These are phyloP conservation scores for Crematogaster levior DNA, from an alignment of 2,888 invertebrate species.

Conservation along the genomic window DNA sequence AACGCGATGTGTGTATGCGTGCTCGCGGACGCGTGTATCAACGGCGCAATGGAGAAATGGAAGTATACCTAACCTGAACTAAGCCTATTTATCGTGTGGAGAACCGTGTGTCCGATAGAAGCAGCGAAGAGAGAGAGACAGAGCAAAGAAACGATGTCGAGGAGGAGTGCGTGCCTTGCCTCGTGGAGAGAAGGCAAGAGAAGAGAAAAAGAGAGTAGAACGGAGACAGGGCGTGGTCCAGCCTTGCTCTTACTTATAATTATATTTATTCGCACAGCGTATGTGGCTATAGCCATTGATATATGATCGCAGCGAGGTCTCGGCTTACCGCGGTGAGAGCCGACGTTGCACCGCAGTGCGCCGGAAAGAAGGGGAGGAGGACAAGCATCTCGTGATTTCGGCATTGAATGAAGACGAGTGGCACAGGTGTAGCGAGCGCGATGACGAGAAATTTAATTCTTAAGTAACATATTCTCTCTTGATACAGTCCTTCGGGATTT, in stretches of 20 bases:
- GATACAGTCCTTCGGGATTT: not conserved
- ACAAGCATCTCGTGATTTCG: conserved; percentile 33
- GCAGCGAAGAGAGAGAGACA: conserved; percentile 38
- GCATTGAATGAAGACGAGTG: conserved; percentile 25
- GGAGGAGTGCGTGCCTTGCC: conserved; percentile 44
- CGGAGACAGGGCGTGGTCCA: conserved; percentile 85
- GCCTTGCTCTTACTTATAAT: conserved; percentile 84
- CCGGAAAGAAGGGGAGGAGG: not conserved
- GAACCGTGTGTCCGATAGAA: conserved; percentile 64
- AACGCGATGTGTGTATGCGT: conserved; percentile 36
- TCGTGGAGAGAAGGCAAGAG: conserved; percentile 54
- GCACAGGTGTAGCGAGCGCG: conserved; percentile 25
- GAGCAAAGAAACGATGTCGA: conserved; percentile 21
- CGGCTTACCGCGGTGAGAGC: conserved; percentile 68
- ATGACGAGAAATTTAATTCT: conserved; percentile 15
- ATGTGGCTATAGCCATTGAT: conserved; percentile 78
- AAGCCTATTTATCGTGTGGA: conserved; percentile 74
- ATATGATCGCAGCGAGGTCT: conserved; percentile 79
- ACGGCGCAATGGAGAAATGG: conserved; percentile 74
- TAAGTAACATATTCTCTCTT: not conserved
- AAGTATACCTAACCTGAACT: conserved; percentile 76
- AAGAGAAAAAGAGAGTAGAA: conserved; percentile 79
- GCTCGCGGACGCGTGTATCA: conserved; percentile 28
- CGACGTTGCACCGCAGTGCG: conserved; percentile 6
- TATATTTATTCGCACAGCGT: conserved; percentile 81